These are phyloP conservation scores for Rallus crepitans DNA, from an alignment of 2,797 vertebrate genomes.

Conservation along the genomic window DNA sequence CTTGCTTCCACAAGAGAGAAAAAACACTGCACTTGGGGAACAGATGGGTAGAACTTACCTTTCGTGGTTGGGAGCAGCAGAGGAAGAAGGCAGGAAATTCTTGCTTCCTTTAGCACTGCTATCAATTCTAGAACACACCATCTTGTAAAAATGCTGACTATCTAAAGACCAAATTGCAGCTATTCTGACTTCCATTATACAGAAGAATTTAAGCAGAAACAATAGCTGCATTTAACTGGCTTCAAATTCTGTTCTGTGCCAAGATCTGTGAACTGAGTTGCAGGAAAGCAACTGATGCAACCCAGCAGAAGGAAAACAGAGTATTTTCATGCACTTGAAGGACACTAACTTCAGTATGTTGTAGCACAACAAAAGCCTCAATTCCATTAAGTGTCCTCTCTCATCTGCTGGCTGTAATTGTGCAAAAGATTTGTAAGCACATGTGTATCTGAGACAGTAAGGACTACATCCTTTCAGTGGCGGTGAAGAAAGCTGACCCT, in stretches of 20 bases:
- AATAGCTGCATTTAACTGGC: background rate
- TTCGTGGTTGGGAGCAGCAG: fast-evolving
- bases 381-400: fast-evolving
- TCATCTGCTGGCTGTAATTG: background rate
- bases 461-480: background rate
- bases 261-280: background rate
- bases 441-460: fast-evolving
- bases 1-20: background rate
- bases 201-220: background rate
- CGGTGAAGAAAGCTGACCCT: background rate
- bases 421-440: background rate
- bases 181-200: background rate
- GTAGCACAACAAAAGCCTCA: background rate
- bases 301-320: background rate
- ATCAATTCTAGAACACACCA: background rate
- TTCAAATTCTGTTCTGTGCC: background rate
- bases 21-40: background rate
- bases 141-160: background rate
- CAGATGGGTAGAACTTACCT: background rate
- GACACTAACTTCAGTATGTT: fast-evolving
- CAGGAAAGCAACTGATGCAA: background rate
- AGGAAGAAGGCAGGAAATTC: background rate
- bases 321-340: background rate
- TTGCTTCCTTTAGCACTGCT: background rate
- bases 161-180: background rate